Base-by-base conservation (phyloP, 1,140 invertebrate species). In the Aplysia californica region DNA sequence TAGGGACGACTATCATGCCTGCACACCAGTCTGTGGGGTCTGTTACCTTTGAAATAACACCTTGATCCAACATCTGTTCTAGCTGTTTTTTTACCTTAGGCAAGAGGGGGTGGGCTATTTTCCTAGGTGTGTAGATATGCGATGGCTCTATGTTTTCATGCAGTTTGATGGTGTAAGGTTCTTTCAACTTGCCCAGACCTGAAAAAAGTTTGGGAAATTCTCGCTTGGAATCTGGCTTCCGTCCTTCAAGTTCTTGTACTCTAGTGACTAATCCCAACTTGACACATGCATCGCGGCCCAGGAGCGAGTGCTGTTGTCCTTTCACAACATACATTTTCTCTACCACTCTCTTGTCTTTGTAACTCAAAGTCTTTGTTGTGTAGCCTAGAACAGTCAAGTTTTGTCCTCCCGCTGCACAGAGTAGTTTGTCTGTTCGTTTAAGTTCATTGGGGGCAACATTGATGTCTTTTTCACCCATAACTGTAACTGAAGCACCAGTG, bases 161-260 rank as follows among this genome's bases (percentile, higher is more conserved):
- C n/a, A n/a, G n/a, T n/a, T n/a, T n/a, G n/a, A n/a, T n/a, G n/a
- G n/a, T n/a, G n/a, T n/a, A n/a, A n/a, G n/a, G n/a, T n/a, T n/a
- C n/a, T n/a, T n/a, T n/a, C n/a, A 61, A 29, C 26, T 61, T 61
- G 10, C 58, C 58, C 29, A 61, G 29, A 23, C 58, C 26, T 61
- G 18, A 20, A 61, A 61, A 61, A 6, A 61, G 58, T 61, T 61
- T 26, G 29, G 58, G 58, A 26, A 61, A 61, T 61, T 61, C 58
- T 26, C 26, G 20, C 26, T 61, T 61, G 58, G 29, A 61, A 29
- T 61, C 26, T 10, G 58, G 58, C 10, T 26, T 61, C 6, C 10
- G 6, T 61, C 26, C 58, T 26, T 23, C 58, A 61, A 61, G 58
- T 61, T 26, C 58, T 23, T 61, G 58, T 31, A 61, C 26, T 61